Percentiles rank a stretch among this genome's conserved stretches.
Evolutionary conservation across 1,140 invertebrate genomes (phyloP).

Genomic region (Drosophila nasuta): DNA sequence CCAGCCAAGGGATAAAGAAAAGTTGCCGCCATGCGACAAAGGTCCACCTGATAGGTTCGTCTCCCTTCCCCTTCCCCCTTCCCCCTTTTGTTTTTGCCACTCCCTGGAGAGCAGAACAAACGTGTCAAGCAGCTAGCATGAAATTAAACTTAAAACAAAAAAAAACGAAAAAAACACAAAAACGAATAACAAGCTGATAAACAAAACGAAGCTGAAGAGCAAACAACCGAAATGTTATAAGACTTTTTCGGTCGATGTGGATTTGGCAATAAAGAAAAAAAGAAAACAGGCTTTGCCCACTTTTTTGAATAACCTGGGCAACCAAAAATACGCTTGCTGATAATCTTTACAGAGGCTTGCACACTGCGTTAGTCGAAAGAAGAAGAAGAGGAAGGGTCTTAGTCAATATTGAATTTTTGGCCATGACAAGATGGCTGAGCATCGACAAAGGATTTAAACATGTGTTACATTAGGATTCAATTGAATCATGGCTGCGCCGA

Average conservation of each 20-base stretch:
- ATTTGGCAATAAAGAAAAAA: conserved; percentile 17
- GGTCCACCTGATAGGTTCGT: conserved; percentile 12
- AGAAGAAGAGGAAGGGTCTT: conserved; percentile 1
- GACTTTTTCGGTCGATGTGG: conserved; percentile 25
- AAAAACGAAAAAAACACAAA: no score
- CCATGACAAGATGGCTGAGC: conserved; percentile 2
- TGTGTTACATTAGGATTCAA: neutral
- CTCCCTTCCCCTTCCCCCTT: neutral
- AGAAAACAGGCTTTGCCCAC: conserved; percentile 8
- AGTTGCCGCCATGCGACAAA: conserved; percentile 39
- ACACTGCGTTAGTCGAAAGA: neutral
- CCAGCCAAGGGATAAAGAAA: conserved; percentile 53
- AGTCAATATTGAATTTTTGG: conserved; percentile 17
- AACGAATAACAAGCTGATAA: conserved; percentile 37
- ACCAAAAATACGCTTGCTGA: conserved; percentile 8
- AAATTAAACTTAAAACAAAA: conserved; percentile 68
- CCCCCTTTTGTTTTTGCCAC: neutral
- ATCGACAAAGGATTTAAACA: conserved; percentile 13
- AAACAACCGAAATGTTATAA: conserved; percentile 45
- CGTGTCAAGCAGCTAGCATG: conserved; percentile 50
- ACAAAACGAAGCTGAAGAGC: conserved; percentile 41
- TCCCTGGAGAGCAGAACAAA: conserved; percentile 11
- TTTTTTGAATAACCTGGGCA: neutral
- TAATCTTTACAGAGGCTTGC: conserved; percentile 22
- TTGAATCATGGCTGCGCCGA: neutral